Conservation (phyloP, 2,888 invertebrate species). For the Ormyrus nitidulus region DNA sequence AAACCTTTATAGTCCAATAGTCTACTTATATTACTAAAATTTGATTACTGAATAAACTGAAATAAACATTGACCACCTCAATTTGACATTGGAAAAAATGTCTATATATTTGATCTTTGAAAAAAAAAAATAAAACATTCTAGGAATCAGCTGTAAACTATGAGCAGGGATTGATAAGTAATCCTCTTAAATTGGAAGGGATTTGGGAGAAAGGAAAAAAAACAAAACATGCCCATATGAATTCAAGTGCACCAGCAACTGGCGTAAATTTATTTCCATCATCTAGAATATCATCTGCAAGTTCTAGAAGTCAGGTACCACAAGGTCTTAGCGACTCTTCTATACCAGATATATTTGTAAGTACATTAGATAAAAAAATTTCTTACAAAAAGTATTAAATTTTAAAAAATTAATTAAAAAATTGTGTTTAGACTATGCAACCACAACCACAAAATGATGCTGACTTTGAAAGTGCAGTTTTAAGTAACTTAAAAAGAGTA, state of each 20-base stretch:
- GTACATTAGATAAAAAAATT: conserved; percentile 37
- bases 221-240: conserved; percentile 70
- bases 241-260: conserved; percentile 18
- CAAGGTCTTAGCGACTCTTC: conserved; percentile 65
- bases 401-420: no score
- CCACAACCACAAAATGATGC: conserved; percentile 75
- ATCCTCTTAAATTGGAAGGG: conserved; percentile 86
- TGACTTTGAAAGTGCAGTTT: conserved; percentile 89
- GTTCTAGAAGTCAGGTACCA: conserved; percentile 43
- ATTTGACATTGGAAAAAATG: no score
- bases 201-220: conserved; percentile 78
- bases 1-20: no score
- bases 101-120: no score
- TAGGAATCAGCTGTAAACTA: conserved; percentile 78
- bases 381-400: neutral
- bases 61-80: no score
- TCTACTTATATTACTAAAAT: no score
- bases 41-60: no score
- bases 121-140: neutral
- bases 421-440: conserved; percentile 56
- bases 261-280: conserved; percentile 61
- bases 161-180: conserved; percentile 81
- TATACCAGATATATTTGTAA: conserved; percentile 67
- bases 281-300: conserved; percentile 27
- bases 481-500: conserved; percentile 88